Conservation (phyloP, 2,888 invertebrate genomes). For the Drosophila villosipedis region DNA sequence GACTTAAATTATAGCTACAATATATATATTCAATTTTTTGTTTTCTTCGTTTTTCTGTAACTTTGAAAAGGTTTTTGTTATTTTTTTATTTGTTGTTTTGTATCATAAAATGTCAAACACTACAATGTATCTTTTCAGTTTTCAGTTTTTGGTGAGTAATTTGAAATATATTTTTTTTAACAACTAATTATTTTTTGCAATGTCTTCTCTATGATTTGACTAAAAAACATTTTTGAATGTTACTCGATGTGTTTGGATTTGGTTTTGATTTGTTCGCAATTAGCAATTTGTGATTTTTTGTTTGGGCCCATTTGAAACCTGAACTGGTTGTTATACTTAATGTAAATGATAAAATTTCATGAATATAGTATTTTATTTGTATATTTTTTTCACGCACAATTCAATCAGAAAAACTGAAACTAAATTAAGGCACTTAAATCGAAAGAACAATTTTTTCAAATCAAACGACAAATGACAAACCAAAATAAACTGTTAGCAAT, state of each 20-base stretch:
- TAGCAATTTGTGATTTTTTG: conserved; percentile 35
- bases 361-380: conserved; percentile 19
- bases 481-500: conserved; percentile 39
- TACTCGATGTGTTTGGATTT: conserved; percentile 71
- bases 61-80: conserved; percentile 42
- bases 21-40: conserved; percentile 34
- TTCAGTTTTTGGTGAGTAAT: conserved; percentile 43
- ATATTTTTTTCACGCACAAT: conserved; percentile 35
- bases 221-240: conserved; percentile 77
- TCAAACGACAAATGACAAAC: conserved; percentile 30
- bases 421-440: conserved; percentile 79
- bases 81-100: conserved; percentile 28
- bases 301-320: conserved; percentile 81
- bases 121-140: conserved; percentile 33
- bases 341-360: conserved; percentile 47
- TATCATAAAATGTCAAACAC: conserved; percentile 60
- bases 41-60: conserved; percentile 23
- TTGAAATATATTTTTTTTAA: conserved; percentile 36
- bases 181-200: conserved; percentile 48
- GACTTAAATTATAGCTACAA: conserved; percentile 61
- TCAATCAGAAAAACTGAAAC: conserved; percentile 45
- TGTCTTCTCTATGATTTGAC: conserved; percentile 34
- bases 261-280: conserved; percentile 45
- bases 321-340: conserved; percentile 65
- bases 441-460: conserved; percentile 35